Evolutionary conservation across 1,140 invertebrate species (phyloP), one percentile per base, ranked within the genome.

Genomic region (Drosophila sproati): DNA sequence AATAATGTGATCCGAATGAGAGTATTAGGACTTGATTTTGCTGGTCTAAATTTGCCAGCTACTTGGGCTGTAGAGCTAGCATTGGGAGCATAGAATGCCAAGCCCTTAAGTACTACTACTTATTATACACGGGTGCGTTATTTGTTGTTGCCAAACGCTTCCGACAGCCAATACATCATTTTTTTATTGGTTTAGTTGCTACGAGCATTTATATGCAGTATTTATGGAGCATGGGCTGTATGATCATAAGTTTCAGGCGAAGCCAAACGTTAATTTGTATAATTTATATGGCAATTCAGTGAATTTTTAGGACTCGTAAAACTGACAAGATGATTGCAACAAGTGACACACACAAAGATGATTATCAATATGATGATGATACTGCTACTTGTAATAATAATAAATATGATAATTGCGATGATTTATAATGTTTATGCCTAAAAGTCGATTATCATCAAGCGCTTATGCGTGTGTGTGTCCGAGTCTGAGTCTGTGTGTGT

Each of bases 271-370:
- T 79, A 75, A 69, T 80, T 72, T 71, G 74, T 78, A 78, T 81
- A 86, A 86, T 86, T 85, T 86, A 78, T 86, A 73, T 86, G 82
- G 82, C 82, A 86, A 71, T 81, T 86, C 78, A 78, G 37, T 81
- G 79, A 72, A 75, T 69, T 63, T 73, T 48, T 62, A 51, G 2
- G 20, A 6, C 43, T 41, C 77, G 73, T 76, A 83, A 54, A 77
- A 70, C 73, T 61, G 72, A 74, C 81, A 66, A 51, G 37, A 7
- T 32, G 59, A 45, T 32, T 51, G 71, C 62, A 62, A 69, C 81
- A 62, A 72, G 57, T 77, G 81, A 32, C 60, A 54, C 59, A 45
- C 62, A 41, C 55, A 8, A 50, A 29, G 45, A 43, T 32, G 35
- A 54, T 43, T 20, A 66, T 41, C 29, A 34, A 3, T 3, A 37